Percentiles rank a stretch among this genome's conserved stretches.
Evolutionary conservation across 2,888 invertebrate genomes (phyloP).

Genomic region (Blera fallax): DNA sequence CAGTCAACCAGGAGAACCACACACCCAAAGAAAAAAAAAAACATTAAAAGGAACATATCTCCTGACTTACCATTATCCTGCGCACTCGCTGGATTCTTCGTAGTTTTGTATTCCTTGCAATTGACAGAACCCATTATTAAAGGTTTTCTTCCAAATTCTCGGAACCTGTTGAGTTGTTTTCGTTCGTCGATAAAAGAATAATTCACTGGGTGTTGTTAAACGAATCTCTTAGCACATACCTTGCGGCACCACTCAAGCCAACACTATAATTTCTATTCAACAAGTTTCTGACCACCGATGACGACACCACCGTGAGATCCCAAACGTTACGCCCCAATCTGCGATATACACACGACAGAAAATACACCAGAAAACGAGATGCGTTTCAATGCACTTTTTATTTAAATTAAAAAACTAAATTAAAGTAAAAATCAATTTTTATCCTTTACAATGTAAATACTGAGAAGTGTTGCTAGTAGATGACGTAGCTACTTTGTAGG

Average conservation of each 20-base stretch:
- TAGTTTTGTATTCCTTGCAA: conserved; percentile 80
- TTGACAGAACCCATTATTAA: conserved; percentile 79
- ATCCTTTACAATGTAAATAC: conserved; percentile 36
- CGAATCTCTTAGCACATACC: conserved; percentile 40
- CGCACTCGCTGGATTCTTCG: conserved; percentile 65
- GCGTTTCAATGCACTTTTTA: conserved; percentile 37
- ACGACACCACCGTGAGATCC: conserved; percentile 38
- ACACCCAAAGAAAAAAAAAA: neutral
- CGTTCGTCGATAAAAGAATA: neutral
- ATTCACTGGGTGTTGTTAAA: neutral
- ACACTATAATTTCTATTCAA: conserved; percentile 14
- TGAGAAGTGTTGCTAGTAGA: neutral
- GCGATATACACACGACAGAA: neutral
- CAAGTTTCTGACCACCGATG: conserved; percentile 39
- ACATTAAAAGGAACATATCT: conserved; percentile 2
- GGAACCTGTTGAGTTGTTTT: conserved; percentile 53
- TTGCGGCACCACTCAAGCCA: conserved; percentile 7
- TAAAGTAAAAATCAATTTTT: no score
- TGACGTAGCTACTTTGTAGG: conserved; percentile 17
- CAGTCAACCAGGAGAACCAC: neutral
- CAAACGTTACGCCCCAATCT: conserved; percentile 47
- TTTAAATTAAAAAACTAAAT: neutral
- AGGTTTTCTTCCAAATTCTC: neutral
- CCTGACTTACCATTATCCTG: conserved; percentile 64
- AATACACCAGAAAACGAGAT: neutral